phyloP scores from a whole-genome alignment of 2,797 vertebrate genomes.

The Pantherophis vulpinus region DNA sequence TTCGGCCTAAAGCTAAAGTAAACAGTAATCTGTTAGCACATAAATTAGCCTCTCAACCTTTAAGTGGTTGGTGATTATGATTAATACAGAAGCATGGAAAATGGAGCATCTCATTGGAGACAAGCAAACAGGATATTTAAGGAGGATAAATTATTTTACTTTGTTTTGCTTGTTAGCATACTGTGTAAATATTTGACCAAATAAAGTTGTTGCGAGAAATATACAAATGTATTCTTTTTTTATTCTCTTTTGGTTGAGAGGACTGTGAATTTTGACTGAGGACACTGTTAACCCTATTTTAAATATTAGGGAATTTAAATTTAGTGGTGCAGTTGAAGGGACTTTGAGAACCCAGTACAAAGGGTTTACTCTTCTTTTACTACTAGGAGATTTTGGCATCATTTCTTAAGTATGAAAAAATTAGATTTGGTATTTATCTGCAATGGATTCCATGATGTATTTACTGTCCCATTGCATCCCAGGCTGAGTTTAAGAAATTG shows the following conservation, averaged over 20 bases:
- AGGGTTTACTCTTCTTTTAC: background rate
- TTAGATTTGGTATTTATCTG: background rate
- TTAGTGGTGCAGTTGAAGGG: background rate
- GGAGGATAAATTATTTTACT: background rate
- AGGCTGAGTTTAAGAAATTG: background rate
- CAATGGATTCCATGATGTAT: background rate
- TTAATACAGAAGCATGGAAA: constrained; percentile 13
- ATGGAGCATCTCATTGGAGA: constrained; percentile 22
- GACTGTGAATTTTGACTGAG: background rate
- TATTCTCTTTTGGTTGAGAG: background rate
- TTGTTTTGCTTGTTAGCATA: background rate
- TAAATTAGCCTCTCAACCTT: constrained; percentile 35
- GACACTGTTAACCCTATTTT: background rate
- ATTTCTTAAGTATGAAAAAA: background rate
- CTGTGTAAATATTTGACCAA: constrained; percentile 2
- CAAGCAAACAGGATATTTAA: background rate
- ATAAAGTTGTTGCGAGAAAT: background rate
- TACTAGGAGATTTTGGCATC: background rate
- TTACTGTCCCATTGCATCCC: background rate
- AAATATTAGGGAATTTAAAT: background rate
- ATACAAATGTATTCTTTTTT: background rate
- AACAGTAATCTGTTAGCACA: constrained; percentile 33
- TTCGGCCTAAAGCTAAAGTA: background rate
- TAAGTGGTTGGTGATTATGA: constrained; percentile 7
- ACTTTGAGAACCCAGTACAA: background rate